Conservation (phyloP, 2,113 vertebrate genomes). For the Grantiella picta region DNA sequence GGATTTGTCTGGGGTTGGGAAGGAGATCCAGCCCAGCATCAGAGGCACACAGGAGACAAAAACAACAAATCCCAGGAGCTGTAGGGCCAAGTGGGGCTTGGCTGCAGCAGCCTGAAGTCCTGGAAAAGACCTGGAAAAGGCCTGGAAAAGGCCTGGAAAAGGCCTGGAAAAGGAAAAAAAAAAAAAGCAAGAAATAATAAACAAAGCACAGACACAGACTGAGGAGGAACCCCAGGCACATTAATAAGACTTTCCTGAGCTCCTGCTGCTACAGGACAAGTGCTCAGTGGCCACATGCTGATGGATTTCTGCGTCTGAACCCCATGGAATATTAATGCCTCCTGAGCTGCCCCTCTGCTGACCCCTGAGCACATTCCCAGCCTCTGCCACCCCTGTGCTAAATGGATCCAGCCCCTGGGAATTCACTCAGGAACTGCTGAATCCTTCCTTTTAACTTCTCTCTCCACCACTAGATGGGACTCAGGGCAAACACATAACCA, state of each 20-base stretch:
- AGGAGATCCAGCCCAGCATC: background rate
- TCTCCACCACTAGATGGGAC: conserved; percentile 28
- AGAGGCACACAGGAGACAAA: background rate
- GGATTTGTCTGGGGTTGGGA: background rate
- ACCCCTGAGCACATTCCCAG: background rate
- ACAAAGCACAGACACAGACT: background rate
- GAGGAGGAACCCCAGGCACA: background rate
- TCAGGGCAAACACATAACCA: background rate
- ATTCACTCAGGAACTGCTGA: background rate
- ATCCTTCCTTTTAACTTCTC: background rate
- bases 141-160: too few relatives aligned
- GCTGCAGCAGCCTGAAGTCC: background rate
- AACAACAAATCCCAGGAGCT: fast-evolving
- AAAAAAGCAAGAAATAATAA: background rate
- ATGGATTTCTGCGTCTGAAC: background rate
- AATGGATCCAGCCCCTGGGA: background rate
- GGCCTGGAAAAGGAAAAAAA: background rate
- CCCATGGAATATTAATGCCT: background rate
- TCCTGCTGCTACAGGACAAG: background rate
- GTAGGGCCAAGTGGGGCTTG: background rate
- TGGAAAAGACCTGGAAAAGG: background rate
- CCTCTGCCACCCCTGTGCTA: background rate
- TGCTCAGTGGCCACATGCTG: background rate
- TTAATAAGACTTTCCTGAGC: background rate
- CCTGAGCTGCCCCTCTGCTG: background rate